These are phyloP conservation scores for Pogona vitticeps DNA, from an alignment of 2,113 vertebrate species.

Conservation along the genomic window DNA sequence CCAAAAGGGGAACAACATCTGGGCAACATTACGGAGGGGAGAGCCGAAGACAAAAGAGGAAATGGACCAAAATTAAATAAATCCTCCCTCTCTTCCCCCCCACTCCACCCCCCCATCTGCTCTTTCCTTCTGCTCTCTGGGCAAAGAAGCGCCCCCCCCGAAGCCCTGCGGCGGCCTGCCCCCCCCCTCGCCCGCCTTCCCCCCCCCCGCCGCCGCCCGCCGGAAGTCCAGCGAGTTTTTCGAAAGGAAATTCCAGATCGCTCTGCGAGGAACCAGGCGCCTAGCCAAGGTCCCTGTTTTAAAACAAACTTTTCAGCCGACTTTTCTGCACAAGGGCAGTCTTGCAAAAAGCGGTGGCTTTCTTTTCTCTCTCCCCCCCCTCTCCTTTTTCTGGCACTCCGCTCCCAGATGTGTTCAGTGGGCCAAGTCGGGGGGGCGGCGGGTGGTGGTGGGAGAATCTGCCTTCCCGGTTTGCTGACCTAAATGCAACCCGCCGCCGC, in stretches of 20 bases:
- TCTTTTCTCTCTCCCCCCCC: not conserved
- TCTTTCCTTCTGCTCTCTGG: constrained; percentile 28
- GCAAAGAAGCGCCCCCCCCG: constrained; percentile 25
- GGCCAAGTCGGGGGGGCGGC: not conserved
- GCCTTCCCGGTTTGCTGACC: constrained; percentile 24
- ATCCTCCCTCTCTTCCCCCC: not conserved
- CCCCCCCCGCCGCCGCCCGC: not conserved
- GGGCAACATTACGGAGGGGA: not conserved
- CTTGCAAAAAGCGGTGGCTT: not conserved
- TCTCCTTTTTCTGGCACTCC: not conserved
- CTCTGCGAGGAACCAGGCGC: constrained; percentile 70
- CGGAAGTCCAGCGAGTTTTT: constrained; percentile 72
- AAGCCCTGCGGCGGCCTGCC: constrained; percentile 25
- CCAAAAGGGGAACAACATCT: not conserved
- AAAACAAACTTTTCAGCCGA: constrained; percentile 6
- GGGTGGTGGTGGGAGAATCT: not conserved
- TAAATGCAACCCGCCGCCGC: not conserved
- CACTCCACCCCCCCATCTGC: not conserved
- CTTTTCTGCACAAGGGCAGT: constrained; percentile 32
- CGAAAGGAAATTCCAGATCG: constrained; percentile 80
- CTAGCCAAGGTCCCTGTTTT: constrained; percentile 49
- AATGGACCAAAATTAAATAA: constrained; percentile 18
- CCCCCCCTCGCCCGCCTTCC: constrained; percentile 24
- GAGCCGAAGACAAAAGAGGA: constrained; percentile 27
- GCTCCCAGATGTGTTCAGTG: not conserved